Evolutionary conservation across 2,797 vertebrate genomes (phyloP).

Genomic region (Cossypha caffra): DNA sequence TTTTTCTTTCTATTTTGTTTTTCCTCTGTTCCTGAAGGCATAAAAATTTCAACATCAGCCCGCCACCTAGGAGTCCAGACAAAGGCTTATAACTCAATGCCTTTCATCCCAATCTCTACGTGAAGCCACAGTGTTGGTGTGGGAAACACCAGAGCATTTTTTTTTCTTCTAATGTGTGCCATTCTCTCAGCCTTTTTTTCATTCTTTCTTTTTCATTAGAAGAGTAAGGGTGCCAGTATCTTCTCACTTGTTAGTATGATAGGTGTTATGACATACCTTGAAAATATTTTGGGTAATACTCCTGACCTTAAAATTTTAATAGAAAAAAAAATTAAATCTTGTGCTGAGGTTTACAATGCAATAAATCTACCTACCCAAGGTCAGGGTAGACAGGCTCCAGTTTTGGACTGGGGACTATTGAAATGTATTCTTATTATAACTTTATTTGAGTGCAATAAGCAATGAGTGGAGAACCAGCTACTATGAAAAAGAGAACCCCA

Average conservation of each 20-base stretch:
- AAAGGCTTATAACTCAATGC: background rate
- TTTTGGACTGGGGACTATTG: conserved; percentile 64
- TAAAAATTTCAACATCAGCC: background rate
- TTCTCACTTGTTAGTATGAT: background rate
- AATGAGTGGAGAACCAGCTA: conserved; percentile 61
- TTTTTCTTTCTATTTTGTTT: background rate
- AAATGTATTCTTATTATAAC: conserved; percentile 72
- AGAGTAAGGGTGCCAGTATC: background rate
- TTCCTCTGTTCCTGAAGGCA: background rate
- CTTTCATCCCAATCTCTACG: background rate
- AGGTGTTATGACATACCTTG: background rate
- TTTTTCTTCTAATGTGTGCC: background rate
- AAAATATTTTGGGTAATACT: conserved; percentile 32
- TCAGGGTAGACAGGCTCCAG: conserved; percentile 53
- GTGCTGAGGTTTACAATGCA: conserved; percentile 56
- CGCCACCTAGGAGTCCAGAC: background rate
- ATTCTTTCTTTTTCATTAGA: background rate
- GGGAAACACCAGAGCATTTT: background rate
- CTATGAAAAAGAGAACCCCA: conserved; percentile 50
- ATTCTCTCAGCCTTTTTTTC: background rate
- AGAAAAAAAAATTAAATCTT: conserved; percentile 37
- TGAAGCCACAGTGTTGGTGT: background rate
- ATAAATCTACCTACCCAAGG: conserved; percentile 63
- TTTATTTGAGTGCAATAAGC: conserved; percentile 76
- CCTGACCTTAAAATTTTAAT: conserved; percentile 42